Conservation (phyloP, 2,888 invertebrate genomes). For the Eupithecia subumbrata region DNA sequence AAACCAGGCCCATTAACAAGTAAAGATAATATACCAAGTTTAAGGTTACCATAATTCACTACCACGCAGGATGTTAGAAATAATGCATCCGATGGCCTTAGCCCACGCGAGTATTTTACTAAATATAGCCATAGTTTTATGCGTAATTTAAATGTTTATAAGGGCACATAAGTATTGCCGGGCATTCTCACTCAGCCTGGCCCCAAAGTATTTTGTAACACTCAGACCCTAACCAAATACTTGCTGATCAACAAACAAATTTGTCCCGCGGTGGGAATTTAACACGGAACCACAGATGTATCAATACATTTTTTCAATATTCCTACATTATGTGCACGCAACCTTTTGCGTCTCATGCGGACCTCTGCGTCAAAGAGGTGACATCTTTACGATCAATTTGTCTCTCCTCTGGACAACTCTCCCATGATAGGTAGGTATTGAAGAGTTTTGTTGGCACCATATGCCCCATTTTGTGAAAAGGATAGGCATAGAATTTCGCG, state of each 20-base stretch:
- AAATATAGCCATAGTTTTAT: constrained; percentile 25
- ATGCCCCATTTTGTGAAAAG: too few species aligned
- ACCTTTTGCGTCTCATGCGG: too few species aligned
- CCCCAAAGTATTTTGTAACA: not conserved
- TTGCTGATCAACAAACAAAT: not conserved
- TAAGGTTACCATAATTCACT: constrained; percentile 39
- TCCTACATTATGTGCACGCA: too few species aligned
- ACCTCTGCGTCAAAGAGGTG: too few species aligned
- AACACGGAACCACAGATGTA: not conserved
- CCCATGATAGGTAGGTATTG: too few species aligned
- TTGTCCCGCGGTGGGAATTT: not conserved
- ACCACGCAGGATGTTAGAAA: constrained; percentile 41
- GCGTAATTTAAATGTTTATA: constrained; percentile 1
- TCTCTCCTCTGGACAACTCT: too few species aligned
- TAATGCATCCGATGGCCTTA: constrained; percentile 50
- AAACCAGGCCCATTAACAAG: constrained; percentile 26
- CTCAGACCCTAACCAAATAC: not conserved
- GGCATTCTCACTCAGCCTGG: not conserved
- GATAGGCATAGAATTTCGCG: too few species aligned
- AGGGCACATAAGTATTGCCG: not conserved
- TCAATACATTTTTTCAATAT: too few species aligned
- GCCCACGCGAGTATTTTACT: constrained; percentile 29
- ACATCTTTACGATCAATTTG: too few species aligned
- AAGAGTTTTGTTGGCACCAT: too few species aligned
- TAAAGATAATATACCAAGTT: constrained; percentile 37